A percentile compares a stretch with the other conserved stretches of the same genome.
Conservation (phyloP, 2,888 invertebrate genomes). For the Mayetiola destructor region DNA sequence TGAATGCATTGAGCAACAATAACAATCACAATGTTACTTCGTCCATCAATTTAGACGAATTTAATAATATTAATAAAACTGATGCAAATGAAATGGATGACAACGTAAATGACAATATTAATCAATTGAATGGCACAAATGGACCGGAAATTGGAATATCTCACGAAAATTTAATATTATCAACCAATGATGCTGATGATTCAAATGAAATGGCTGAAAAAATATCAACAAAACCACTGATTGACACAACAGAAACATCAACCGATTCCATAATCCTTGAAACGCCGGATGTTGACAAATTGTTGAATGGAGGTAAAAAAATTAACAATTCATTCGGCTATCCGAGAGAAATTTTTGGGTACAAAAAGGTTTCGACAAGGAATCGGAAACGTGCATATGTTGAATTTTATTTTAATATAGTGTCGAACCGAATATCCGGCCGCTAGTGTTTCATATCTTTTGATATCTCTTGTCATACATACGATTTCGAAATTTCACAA, state of each 20-base stretch:
- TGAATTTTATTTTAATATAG: no score
- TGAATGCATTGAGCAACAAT: background rate
- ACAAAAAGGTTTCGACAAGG: no score
- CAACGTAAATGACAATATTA: background rate
- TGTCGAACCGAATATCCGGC: no score
- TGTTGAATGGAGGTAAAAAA: slow-evolving; percentile 9
- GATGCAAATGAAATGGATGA: background rate
- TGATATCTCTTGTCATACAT: background rate
- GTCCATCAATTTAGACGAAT: background rate
- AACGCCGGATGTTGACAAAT: slow-evolving; percentile 2
- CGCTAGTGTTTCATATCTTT: no score
- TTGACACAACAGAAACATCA: background rate
- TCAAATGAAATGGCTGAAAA: slow-evolving; percentile 7
- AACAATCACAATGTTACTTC: background rate
- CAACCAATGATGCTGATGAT: background rate
- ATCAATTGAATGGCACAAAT: background rate
- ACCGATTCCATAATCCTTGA: background rate
- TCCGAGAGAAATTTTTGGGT: background rate
- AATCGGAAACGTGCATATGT: no score
- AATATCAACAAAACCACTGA: background rate
- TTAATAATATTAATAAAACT: background rate
- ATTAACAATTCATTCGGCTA: background rate
- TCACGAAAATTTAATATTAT: background rate
- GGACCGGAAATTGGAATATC: background rate
- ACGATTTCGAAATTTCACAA: background rate